A percentile compares a stretch with the other conserved stretches of the same genome.
phyloP scores from a whole-genome alignment of 1,140 invertebrate species.

The Brachionus paranguensis region DNA sequence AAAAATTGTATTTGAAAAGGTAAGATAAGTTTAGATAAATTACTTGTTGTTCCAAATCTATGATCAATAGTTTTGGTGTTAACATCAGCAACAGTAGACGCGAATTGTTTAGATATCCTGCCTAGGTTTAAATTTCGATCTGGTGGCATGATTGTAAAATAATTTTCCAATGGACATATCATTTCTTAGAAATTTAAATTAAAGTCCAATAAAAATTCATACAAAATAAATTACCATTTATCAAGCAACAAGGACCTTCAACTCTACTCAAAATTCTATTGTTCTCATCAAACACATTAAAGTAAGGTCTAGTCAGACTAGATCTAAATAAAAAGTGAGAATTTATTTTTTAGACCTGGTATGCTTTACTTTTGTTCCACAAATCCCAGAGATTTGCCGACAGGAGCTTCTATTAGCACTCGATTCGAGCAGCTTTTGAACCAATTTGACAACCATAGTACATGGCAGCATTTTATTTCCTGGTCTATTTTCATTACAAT shows the following conservation, averaged over 20 bases:
- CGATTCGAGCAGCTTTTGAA: background rate
- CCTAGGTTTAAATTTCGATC: constrained; percentile 8
- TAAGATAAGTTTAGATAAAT: background rate
- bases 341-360: background rate
- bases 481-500: background rate
- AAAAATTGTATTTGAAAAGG: background rate
- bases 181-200: background rate
- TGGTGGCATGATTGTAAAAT: background rate
- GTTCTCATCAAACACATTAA: background rate
- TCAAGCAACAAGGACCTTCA: background rate
- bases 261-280: background rate
- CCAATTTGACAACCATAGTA: background rate
- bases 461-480: background rate
- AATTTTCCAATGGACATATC: constrained; percentile 11
- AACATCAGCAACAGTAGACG: background rate
- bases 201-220: background rate
- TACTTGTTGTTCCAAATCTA: constrained; percentile 17
- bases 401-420: background rate
- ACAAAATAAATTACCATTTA: background rate
- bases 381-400: background rate
- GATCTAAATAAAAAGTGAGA: background rate
- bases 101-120: constrained; percentile 1
- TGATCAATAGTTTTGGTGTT: background rate
- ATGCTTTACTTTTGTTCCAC: background rate
- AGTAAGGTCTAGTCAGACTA: background rate